Evolutionary conservation across 2,797 vertebrate species (phyloP).

Genomic region (Ficedula albicollis): DNA sequence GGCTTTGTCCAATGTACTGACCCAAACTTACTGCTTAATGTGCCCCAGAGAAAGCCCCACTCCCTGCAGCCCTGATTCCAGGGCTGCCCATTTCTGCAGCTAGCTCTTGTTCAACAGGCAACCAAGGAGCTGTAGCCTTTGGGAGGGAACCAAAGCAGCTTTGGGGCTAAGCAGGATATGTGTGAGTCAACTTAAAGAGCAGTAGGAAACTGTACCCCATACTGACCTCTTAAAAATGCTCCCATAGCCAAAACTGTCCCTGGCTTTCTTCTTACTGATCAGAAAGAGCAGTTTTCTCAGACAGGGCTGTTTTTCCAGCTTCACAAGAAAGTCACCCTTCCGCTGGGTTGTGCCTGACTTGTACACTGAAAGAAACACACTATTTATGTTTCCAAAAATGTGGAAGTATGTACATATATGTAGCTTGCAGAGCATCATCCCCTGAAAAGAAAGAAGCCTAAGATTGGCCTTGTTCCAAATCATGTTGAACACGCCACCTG

Average conservation of each 20-base stretch:
- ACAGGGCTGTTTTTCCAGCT: neutral
- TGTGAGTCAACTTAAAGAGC: neutral
- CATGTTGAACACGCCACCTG: constrained; percentile 71
- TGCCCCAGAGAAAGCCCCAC: neutral
- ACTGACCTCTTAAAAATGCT: neutral
- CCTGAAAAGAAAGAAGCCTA: neutral
- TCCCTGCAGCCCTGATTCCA: neutral
- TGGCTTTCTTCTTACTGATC: neutral
- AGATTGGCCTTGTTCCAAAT: constrained; percentile 67
- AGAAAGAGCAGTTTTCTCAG: neutral
- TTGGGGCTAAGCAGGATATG: neutral
- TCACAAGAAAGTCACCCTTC: neutral
- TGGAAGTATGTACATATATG: neutral
- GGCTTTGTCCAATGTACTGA: neutral
- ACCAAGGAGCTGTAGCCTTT: neutral
- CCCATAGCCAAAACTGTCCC: neutral
- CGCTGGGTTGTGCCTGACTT: neutral
- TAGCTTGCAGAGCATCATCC: neutral
- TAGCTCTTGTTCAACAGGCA: neutral
- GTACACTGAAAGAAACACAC: neutral
- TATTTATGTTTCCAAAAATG: neutral
- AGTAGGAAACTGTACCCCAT: neutral
- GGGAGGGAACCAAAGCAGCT: neutral
- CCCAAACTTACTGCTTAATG: neutral
- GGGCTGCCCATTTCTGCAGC: neutral